Percentiles rank a stretch among this genome's conserved stretches.
Evolutionary conservation across 2,113 vertebrate species (phyloP).

Genomic region (Cepphus grylle): DNA sequence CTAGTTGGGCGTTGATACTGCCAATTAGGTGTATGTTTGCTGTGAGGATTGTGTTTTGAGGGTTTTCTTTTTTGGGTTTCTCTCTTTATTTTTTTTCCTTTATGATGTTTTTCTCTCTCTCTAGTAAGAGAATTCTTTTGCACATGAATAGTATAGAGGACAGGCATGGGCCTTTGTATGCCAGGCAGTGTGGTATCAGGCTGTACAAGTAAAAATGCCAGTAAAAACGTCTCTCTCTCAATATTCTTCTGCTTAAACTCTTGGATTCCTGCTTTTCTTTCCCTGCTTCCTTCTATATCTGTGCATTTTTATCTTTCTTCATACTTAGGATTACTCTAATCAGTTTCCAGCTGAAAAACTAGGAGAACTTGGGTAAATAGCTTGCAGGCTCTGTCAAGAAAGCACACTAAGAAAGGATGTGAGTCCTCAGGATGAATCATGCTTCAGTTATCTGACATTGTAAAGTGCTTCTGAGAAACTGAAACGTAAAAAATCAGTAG

Average conservation of each 20-base stretch:
- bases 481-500: not conserved
- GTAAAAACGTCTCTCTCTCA: not conserved
- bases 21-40: not conserved
- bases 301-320: not conserved
- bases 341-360: not conserved
- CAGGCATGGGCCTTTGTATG: not conserved
- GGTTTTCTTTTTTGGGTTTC: not conserved
- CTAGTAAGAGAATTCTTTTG: not conserved
- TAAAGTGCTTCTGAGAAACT: not conserved
- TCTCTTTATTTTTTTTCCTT: not conserved
- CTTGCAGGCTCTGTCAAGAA: not conserved
- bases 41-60: not conserved
- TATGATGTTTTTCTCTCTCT: not conserved
- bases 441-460: not conserved
- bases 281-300: not conserved
- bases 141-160: not conserved
- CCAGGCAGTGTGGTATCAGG: not conserved
- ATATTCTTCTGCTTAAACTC: not conserved
- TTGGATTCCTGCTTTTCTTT: not conserved
- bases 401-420: not conserved
- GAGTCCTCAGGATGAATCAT: constrained; percentile 33
- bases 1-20: not conserved
- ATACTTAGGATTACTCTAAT: not conserved
- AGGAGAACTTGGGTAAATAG: not conserved
- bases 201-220: not conserved